These are phyloP conservation scores for Sarcophilus harrisii DNA, from an alignment of 2,797 vertebrate genomes.

Conservation along the genomic window DNA sequence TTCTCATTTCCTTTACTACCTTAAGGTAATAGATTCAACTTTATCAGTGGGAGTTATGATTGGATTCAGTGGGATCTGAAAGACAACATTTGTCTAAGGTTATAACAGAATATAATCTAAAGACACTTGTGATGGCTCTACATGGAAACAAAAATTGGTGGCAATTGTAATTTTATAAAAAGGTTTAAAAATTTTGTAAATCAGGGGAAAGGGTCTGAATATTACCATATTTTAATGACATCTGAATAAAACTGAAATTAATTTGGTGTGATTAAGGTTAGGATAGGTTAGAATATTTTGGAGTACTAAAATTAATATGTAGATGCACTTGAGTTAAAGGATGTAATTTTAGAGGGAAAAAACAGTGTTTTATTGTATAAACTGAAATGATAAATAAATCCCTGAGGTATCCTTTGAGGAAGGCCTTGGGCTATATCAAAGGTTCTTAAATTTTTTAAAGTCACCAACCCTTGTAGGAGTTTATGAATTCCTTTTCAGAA, in stretches of 20 bases:
- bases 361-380: not conserved
- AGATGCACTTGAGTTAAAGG: not conserved
- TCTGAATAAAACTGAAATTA: not conserved
- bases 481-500: not conserved
- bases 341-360: not conserved
- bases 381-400: not conserved
- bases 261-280: not conserved
- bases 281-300: not conserved
- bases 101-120: slow-evolving; percentile 18
- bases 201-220: not conserved
- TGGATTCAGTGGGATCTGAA: slow-evolving; percentile 19
- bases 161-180: not conserved
- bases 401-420: not conserved
- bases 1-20: not conserved
- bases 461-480: not conserved
- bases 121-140: not conserved
- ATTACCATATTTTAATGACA: not conserved
- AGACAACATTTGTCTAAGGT: not conserved
- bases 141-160: not conserved
- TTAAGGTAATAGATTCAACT: not conserved
- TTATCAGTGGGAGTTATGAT: not conserved
- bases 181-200: not conserved
- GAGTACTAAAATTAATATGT: not conserved
- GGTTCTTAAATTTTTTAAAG: not conserved
- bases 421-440: not conserved